Evolutionary conservation across 2,113 vertebrate species (phyloP).

Genomic region (Sarotherodon lohbergeri): DNA sequence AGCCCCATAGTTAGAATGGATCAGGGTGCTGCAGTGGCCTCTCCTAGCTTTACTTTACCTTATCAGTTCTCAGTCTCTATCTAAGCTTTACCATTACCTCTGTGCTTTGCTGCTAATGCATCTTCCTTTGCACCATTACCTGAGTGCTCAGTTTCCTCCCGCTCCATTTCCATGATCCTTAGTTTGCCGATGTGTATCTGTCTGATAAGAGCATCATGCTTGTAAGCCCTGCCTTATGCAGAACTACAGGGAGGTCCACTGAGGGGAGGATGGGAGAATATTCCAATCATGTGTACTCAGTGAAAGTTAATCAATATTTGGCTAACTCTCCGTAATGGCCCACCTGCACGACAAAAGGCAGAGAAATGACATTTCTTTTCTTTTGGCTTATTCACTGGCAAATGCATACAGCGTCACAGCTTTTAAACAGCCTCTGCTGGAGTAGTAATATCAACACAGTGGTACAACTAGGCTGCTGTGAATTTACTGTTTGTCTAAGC

Average conservation of each 20-base stretch:
- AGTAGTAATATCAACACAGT: background rate
- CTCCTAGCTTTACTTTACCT: background rate
- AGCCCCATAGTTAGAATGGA: background rate
- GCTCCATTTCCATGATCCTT: conserved; percentile 32
- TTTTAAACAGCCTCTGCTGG: background rate
- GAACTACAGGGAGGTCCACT: background rate
- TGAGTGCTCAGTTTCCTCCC: conserved; percentile 19
- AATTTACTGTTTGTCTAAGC: background rate
- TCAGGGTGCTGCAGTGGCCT: background rate
- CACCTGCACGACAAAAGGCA: conserved; percentile 33
- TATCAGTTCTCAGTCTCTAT: conserved; percentile 36
- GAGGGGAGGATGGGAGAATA: conserved; percentile 10
- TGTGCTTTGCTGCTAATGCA: conserved; percentile 28
- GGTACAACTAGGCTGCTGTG: background rate
- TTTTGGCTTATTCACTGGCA: conserved; percentile 43
- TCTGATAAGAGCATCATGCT: conserved; percentile 39
- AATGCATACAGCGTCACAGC: background rate
- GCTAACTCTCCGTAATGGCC: conserved; percentile 37
- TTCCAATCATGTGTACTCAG: conserved; percentile 51
- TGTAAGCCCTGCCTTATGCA: background rate
- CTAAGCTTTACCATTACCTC: conserved; percentile 29
- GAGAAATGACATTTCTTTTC: conserved; percentile 46
- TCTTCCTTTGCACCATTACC: conserved; percentile 36
- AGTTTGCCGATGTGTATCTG: conserved; percentile 43
- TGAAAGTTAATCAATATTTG: conserved; percentile 68